A percentile compares a stretch with the other conserved stretches of the same genome.
These are phyloP conservation scores for Chironomus striatipennis DNA, from an alignment of 1,140 invertebrate species.

Conservation along the genomic window DNA sequence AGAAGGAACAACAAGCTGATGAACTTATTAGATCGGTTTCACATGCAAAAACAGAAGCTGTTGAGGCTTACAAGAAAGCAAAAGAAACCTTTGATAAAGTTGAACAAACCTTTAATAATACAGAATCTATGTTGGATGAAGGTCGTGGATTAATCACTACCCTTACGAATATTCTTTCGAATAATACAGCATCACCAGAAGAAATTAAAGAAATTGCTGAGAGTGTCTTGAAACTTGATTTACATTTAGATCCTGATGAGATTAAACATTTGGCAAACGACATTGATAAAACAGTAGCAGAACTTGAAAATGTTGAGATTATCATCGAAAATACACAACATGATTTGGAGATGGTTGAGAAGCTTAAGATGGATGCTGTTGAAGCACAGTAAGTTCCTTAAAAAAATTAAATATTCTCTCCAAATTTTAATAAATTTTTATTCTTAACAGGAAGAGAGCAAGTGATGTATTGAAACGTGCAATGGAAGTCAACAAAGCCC, in stretches of 20 bases:
- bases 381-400: conserved; percentile 54
- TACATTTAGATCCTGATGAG: conserved; percentile 69
- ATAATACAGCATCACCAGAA: conserved; percentile 65
- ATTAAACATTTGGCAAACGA: conserved; percentile 71
- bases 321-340: conserved; percentile 78
- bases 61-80: conserved; percentile 43
- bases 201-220: conserved; percentile 72
- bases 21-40: conserved; percentile 46
- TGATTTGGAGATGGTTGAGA: conserved; percentile 63
- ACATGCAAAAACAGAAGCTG: conserved; percentile 47
- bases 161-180: conserved; percentile 66
- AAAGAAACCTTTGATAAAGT: conserved; percentile 44
- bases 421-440: not conserved
- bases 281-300: conserved; percentile 78
- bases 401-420: conserved; percentile 24
- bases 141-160: conserved; percentile 51
- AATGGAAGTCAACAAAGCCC: conserved; percentile 47
- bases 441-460: conserved; percentile 37
- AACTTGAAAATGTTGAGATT: conserved; percentile 79
- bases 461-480: conserved; percentile 48
- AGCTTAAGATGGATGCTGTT: conserved; percentile 67
- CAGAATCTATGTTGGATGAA: conserved; percentile 44
- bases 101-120: conserved; percentile 42
- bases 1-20: conserved; percentile 69
- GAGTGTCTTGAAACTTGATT: conserved; percentile 56